Conservation (phyloP, 2,113 vertebrate species). For the Pollachius pollachius region DNA sequence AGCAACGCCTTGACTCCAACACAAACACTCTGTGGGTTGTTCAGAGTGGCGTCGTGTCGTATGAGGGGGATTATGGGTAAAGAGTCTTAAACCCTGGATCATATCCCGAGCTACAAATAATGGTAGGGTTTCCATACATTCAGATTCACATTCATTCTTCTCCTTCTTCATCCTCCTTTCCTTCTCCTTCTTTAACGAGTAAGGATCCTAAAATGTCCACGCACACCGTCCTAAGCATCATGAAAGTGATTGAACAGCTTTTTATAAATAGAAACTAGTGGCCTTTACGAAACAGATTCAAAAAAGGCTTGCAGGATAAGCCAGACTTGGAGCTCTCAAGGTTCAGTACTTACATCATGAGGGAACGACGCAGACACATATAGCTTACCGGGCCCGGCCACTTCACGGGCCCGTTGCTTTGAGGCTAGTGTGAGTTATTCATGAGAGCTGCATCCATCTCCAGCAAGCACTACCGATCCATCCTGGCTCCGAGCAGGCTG, state of each 20-base stretch:
- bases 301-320: slow-evolving; percentile 28
- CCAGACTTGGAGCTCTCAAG: slow-evolving; percentile 23
- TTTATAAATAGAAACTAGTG: slow-evolving; percentile 8
- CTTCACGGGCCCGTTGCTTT: slow-evolving; percentile 39
- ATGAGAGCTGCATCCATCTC: slow-evolving; percentile 51
- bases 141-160: too few species aligned
- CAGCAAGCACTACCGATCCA: slow-evolving; percentile 48
- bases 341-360: slow-evolving; percentile 8
- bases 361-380: slow-evolving; percentile 24
- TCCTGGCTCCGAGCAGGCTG: slow-evolving; percentile 47
- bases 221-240: too few species aligned
- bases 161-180: too few species aligned
- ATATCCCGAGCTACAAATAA: too few species aligned
- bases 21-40: slow-evolving; percentile 23
- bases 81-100: too few species aligned
- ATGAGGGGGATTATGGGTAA: too few species aligned
- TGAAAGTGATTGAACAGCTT: slow-evolving; percentile 8
- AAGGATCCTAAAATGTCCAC: background rate
- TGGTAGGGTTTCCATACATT: too few species aligned
- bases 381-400: slow-evolving; percentile 17
- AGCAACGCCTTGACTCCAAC: slow-evolving; percentile 22
- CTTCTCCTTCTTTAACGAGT: background rate
- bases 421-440: slow-evolving; percentile 53
- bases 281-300: slow-evolving; percentile 34
- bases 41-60: slow-evolving; percentile 24